Conservation (phyloP, 2,113 vertebrate genomes). For the Esox niger region DNA sequence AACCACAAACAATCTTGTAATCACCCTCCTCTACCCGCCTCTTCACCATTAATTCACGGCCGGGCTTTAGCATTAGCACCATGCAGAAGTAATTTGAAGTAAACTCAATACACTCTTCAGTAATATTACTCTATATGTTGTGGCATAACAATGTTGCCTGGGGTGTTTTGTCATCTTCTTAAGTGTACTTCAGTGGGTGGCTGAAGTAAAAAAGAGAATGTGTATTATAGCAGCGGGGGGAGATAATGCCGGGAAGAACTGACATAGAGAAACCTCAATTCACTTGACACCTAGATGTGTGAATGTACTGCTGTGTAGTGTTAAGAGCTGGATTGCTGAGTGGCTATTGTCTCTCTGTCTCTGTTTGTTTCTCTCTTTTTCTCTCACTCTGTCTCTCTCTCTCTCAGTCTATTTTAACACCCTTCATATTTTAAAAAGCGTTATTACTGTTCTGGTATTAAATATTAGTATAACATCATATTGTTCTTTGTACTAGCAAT, state of each 20-base stretch:
- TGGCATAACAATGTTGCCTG: neutral
- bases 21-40: conserved; percentile 8
- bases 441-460: too few species aligned
- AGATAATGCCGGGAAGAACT: conserved; percentile 11
- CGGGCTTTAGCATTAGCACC: conserved; percentile 33
- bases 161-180: neutral
- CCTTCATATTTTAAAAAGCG: too few species aligned
- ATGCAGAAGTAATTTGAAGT: conserved; percentile 27
- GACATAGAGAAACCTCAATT: neutral
- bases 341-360: neutral
- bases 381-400: neutral
- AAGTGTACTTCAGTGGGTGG: conserved; percentile 14
- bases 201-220: neutral
- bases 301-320: neutral
- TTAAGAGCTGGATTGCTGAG: too few species aligned
- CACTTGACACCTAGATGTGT: neutral
- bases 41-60: conserved; percentile 45
- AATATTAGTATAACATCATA: too few species aligned
- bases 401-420: neutral
- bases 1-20: neutral
- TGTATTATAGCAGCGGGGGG: neutral
- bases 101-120: conserved; percentile 4
- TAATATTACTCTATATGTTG: neutral
- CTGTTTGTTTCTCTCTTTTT: too few species aligned
- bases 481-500: too few species aligned